Conservation (phyloP, 2,888 invertebrate species). For the Mythimna lalbum region DNA sequence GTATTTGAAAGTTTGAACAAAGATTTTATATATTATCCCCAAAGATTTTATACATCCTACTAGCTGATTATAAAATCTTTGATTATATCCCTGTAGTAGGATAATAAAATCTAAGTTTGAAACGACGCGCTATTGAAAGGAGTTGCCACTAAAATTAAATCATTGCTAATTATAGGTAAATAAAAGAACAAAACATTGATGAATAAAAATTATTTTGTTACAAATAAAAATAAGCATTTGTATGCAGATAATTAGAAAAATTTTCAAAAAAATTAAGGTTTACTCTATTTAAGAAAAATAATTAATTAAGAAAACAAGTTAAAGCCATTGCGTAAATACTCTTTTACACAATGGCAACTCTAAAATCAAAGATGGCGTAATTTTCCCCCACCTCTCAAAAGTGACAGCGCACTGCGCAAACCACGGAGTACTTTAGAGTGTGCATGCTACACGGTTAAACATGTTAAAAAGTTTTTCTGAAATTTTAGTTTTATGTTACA, state of each 20-base stretch:
- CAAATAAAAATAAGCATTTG: not conserved
- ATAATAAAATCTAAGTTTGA: too few species aligned
- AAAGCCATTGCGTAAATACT: not conserved
- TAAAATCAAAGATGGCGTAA: constrained; percentile 77
- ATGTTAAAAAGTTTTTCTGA: constrained; percentile 94
- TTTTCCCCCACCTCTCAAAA: constrained; percentile 69
- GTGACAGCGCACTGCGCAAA: constrained; percentile 87
- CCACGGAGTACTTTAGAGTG: constrained; percentile 79
- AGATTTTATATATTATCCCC: too few species aligned
- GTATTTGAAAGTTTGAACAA: too few species aligned
- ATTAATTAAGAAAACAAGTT: not conserved
- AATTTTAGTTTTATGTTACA: constrained; percentile 93
- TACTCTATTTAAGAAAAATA: not conserved
- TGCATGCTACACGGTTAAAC: constrained; percentile 90
- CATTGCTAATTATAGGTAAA: not conserved
- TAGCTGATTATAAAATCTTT: too few species aligned
- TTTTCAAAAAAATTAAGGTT: too few species aligned
- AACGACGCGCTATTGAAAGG: constrained; percentile 21
- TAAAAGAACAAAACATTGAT: fast-evolving
- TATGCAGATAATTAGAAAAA: fast-evolving
- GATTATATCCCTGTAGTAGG: too few species aligned
- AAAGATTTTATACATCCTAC: too few species aligned
- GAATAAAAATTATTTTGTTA: not conserved
- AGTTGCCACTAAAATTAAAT: constrained; percentile 30
- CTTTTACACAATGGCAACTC: constrained; percentile 68